Evolutionary conservation across 2,888 invertebrate genomes (phyloP).

Genomic region (Formica aserva): DNA sequence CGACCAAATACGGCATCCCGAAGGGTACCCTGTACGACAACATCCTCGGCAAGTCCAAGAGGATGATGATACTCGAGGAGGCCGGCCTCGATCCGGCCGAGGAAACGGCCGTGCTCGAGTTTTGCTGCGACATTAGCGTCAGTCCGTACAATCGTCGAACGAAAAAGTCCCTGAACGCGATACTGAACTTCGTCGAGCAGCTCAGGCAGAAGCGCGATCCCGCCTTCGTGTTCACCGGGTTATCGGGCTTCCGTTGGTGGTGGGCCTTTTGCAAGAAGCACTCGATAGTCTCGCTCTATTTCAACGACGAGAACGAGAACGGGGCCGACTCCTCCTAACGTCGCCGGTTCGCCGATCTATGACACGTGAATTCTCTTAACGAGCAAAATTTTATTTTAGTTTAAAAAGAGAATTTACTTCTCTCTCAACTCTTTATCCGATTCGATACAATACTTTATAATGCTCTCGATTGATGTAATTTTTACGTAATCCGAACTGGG

Average conservation of each 20-base stretch:
- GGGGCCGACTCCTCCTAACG: constrained; percentile 42
- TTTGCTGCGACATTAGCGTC: constrained; percentile 91
- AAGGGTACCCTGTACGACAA: constrained; percentile 93
- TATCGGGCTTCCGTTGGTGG: constrained; percentile 93
- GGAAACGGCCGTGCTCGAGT: constrained; percentile 90
- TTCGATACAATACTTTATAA: background rate
- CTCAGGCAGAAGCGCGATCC: constrained; percentile 88
- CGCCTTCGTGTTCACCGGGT: constrained; percentile 89
- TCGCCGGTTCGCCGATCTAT: background rate
- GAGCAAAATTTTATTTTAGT: no score
- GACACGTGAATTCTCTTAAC: no score
- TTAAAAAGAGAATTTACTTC: no score
- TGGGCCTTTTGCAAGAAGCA: constrained; percentile 94
- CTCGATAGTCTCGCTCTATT: constrained; percentile 90
- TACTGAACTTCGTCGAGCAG: constrained; percentile 90
- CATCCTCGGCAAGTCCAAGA: constrained; percentile 91
- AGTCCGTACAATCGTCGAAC: constrained; percentile 91
- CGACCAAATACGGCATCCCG: constrained; percentile 90
- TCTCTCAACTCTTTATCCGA: background rate
- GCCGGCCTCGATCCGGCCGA: constrained; percentile 88
- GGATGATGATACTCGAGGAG: constrained; percentile 92
- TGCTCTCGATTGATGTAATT: no score
- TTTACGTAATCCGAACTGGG: background rate
- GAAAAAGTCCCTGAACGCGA: constrained; percentile 89
- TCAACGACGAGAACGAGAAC: constrained; percentile 84